phyloP scores from a whole-genome alignment of 2,113 vertebrate genomes.

The Sterrhoptilus dennistouni region DNA sequence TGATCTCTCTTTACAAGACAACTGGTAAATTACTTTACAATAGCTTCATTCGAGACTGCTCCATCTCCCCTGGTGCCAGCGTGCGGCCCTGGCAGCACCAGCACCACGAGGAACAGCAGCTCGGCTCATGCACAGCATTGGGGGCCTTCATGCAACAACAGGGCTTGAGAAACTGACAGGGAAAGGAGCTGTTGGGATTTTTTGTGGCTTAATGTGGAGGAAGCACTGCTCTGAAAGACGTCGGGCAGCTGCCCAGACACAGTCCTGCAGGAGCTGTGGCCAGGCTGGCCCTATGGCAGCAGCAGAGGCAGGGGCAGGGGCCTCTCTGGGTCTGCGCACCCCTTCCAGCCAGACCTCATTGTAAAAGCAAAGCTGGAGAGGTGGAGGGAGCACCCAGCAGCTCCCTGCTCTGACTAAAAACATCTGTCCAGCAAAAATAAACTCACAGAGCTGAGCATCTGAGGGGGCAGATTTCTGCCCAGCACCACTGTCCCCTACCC shows the following conservation, averaged over 20 bases:
- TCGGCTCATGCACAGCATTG: neutral
- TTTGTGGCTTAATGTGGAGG: neutral
- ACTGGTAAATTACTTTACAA: slow-evolving; percentile 19
- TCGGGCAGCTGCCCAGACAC: rapidly evolving
- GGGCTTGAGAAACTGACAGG: neutral
- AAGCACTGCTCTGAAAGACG: neutral
- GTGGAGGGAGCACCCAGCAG: neutral
- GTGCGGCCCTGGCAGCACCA: neutral
- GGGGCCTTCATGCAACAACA: slow-evolving; percentile 37
- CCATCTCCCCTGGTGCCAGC: neutral
- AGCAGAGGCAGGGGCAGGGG: neutral
- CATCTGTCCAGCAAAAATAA: neutral
- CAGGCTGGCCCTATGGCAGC: neutral
- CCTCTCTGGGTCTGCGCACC: rapidly evolving
- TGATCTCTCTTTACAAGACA: slow-evolving; percentile 11
- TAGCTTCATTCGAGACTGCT: neutral
- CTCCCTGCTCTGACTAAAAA: neutral
- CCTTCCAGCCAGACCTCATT: neutral
- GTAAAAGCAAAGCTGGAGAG: neutral
- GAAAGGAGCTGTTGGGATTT: neutral
- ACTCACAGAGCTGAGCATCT: neutral
- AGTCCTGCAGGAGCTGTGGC: neutral
- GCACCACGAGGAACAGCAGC: neutral
- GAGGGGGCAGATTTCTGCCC: neutral
- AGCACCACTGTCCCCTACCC: neutral